Conservation (phyloP, 2,797 vertebrate genomes). For the Poliocrania exsul region DNA sequence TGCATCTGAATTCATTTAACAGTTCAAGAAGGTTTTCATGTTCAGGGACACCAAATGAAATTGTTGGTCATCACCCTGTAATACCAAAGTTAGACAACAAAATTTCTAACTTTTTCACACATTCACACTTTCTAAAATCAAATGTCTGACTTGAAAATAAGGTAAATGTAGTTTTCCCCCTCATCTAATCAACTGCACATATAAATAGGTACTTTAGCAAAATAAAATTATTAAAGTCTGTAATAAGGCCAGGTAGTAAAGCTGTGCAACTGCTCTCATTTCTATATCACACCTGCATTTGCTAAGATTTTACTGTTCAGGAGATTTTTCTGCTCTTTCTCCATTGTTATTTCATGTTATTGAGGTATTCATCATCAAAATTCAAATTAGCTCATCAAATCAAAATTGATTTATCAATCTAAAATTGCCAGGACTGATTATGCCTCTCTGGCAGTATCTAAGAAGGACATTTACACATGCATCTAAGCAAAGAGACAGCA, state of each 20-base stretch:
- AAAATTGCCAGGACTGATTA: neutral
- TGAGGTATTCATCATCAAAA: neutral
- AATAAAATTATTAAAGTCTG: neutral
- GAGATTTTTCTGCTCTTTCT: neutral
- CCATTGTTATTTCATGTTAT: neutral
- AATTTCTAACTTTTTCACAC: neutral
- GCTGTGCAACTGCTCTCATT: neutral
- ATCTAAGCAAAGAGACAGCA: neutral
- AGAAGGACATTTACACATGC: neutral
- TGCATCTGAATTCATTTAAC: neutral
- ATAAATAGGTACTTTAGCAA: neutral
- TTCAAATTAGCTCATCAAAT: neutral
- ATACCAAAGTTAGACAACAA: neutral
- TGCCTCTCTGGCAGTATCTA: neutral
- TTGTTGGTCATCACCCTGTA: neutral
- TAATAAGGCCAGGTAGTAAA: neutral
- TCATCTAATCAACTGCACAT: neutral
- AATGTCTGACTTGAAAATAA: neutral
- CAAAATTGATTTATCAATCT: neutral
- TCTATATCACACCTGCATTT: neutral
- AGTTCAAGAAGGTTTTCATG: neutral
- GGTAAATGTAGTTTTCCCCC: neutral
- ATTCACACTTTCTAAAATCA: neutral
- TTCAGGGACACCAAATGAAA: neutral
- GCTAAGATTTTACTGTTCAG: neutral